phyloP scores from a whole-genome alignment of 2,888 invertebrate species.

The Sphaeridia pumilis region DNA sequence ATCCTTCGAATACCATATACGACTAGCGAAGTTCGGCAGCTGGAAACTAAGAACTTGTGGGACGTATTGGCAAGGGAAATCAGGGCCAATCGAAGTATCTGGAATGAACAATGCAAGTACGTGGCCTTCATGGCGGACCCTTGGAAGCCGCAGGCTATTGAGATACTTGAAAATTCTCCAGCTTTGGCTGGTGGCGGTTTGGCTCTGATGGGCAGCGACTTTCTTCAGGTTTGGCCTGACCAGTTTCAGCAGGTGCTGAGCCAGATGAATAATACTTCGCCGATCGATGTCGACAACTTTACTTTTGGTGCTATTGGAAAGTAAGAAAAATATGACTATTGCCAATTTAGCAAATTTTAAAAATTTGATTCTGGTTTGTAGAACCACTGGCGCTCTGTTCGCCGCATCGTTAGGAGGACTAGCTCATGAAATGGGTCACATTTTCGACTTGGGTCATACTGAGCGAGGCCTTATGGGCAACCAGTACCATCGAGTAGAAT shows the following conservation, averaged over 20 bases:
- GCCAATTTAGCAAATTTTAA: background rate
- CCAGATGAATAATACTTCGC: conserved; percentile 49
- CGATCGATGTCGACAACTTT: conserved; percentile 47
- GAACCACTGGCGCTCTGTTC: conserved; percentile 74
- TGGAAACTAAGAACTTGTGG: conserved; percentile 73
- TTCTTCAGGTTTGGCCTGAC: conserved; percentile 80
- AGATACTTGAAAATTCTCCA: conserved; percentile 7
- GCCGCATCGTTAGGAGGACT: conserved; percentile 83
- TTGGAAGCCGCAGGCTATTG: conserved; percentile 50
- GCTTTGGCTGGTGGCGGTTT: conserved; percentile 85
- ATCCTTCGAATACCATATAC: conserved; percentile 61
- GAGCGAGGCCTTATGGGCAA: conserved; percentile 84
- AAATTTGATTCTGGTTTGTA: conserved; percentile 42
- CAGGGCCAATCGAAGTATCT: conserved; percentile 52
- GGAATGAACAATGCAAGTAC: conserved; percentile 63
- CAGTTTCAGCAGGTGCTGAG: conserved; percentile 54
- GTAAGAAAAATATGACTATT: conserved; percentile 1
- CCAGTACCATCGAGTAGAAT: conserved; percentile 71
- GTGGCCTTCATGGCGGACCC: conserved; percentile 82
- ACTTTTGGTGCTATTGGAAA: conserved; percentile 14
- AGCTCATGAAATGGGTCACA: conserved; percentile 87
- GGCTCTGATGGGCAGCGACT: conserved; percentile 80
- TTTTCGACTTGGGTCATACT: conserved; percentile 86
- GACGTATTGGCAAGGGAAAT: conserved; percentile 70
- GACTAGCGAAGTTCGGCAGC: conserved; percentile 55